Conservation (phyloP, 2,113 vertebrate genomes). For the Prietella phreatophila region DNA sequence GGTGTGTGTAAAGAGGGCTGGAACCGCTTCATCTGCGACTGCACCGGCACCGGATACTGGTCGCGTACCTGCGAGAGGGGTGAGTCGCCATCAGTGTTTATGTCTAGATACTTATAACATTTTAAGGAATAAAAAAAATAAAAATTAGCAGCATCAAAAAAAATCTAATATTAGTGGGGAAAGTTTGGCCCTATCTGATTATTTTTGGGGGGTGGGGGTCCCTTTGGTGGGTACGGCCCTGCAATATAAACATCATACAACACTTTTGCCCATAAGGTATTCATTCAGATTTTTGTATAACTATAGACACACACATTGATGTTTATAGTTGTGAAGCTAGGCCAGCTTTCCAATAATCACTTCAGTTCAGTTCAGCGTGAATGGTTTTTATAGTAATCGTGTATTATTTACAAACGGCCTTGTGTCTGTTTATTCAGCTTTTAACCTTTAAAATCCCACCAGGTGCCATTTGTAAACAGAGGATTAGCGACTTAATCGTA, state of each 20-base stretch:
- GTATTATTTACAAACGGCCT: not conserved
- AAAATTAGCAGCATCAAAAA: too few species aligned
- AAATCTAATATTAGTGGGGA: too few species aligned
- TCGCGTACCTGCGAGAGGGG: slow-evolving; percentile 94
- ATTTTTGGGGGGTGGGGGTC: too few species aligned
- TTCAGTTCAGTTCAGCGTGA: not conserved
- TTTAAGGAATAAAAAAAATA: too few species aligned
- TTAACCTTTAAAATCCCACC: slow-evolving; percentile 46
- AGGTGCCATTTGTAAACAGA: slow-evolving; percentile 40
- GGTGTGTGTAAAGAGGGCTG: slow-evolving; percentile 94
- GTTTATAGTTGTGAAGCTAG: not conserved
- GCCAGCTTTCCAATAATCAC: not conserved
- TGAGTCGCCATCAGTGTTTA: slow-evolving; percentile 59
- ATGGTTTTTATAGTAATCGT: not conserved
- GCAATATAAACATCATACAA: not conserved
- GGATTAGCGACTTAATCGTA: slow-evolving; percentile 45
- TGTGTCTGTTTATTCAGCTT: slow-evolving; percentile 19
- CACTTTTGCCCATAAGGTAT: too few species aligned
- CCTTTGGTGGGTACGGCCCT: too few species aligned
- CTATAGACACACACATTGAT: not conserved
- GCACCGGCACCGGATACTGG: slow-evolving; percentile 93
- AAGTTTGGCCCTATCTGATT: too few species aligned
- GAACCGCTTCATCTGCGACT: slow-evolving; percentile 99
- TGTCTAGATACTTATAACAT: not conserved
- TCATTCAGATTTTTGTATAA: not conserved